Percentiles rank a stretch among this genome's conserved stretches.
Evolutionary conservation across 2,888 invertebrate genomes (phyloP).

Genomic region (Synergus japonicus): DNA sequence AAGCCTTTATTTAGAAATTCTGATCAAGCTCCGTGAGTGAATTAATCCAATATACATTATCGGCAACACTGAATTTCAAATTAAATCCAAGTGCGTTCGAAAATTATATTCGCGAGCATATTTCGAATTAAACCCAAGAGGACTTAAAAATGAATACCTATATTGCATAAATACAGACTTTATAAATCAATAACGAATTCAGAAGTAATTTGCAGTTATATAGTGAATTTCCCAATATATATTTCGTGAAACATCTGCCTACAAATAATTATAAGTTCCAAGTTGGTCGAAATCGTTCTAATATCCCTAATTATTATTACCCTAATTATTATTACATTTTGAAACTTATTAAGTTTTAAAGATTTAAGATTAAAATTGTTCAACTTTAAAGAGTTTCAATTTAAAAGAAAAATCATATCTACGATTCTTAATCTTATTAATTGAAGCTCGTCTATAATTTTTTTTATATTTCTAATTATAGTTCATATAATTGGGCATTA

Average conservation of each 20-base stretch:
- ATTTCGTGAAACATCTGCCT: neutral
- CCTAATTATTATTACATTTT: too few relatives aligned
- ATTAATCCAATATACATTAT: slow-evolving; percentile 14
- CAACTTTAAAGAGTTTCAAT: too few relatives aligned
- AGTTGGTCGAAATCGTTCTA: too few relatives aligned
- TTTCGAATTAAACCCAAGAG: slow-evolving; percentile 29
- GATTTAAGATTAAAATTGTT: too few relatives aligned
- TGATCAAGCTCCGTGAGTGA: neutral
- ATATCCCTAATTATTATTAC: too few relatives aligned
- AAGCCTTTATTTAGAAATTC: neutral
- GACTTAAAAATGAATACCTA: slow-evolving; percentile 22
- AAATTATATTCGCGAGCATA: slow-evolving; percentile 17
- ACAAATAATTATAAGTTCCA: neutral
- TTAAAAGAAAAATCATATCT: too few relatives aligned
- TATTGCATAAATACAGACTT: slow-evolving; percentile 9
- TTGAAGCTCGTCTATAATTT: too few relatives aligned
- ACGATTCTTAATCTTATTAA: too few relatives aligned
- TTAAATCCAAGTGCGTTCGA: slow-evolving; percentile 18
- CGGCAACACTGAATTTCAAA: slow-evolving; percentile 18
- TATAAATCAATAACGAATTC: slow-evolving; percentile 6
- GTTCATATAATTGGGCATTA: too few relatives aligned
- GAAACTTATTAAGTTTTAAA: too few relatives aligned
- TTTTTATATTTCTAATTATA: too few relatives aligned
- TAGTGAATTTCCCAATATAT: neutral
- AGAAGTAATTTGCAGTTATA: slow-evolving; percentile 15